Percentiles rank a stretch among this genome's conserved stretches.
These are phyloP conservation scores for Nymphalis polychloros DNA, from an alignment of 2,888 invertebrate species.

Conservation along the genomic window DNA sequence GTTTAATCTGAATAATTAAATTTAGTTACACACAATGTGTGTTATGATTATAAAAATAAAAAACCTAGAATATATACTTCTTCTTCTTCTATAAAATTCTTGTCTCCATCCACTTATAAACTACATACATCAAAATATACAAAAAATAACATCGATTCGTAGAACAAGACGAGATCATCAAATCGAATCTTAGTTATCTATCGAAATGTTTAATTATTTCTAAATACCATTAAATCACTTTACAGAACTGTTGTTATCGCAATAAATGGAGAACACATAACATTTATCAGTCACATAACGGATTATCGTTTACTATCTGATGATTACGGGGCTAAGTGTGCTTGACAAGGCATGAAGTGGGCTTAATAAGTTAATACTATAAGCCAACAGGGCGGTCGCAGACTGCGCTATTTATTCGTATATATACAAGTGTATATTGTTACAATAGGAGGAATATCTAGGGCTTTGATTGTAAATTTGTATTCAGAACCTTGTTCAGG, in stretches of 20 bases:
- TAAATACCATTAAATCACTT: neutral
- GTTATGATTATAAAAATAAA: no score
- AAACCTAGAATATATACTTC: no score
- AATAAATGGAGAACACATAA: conserved; percentile 11
- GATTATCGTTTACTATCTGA: conserved; percentile 23
- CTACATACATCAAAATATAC: no score
- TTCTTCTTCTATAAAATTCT: no score
- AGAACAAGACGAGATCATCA: neutral
- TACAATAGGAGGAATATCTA: neutral
- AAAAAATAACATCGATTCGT: no score
- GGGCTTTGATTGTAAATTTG: neutral
- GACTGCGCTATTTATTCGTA: neutral
- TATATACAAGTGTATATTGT: neutral
- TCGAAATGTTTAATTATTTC: neutral
- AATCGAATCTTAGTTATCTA: neutral
- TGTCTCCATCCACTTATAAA: no score
- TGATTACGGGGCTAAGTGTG: conserved; percentile 24
- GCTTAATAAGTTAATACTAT: conserved; percentile 23
- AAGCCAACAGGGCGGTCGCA: conserved; percentile 11
- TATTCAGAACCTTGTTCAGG: neutral
- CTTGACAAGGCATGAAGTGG: conserved; percentile 27
- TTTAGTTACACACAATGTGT: no score
- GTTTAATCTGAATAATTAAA: no score
- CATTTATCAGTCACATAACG: conserved; percentile 16
- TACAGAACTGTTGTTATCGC: neutral